Evolutionary conservation across 2,113 vertebrate species (phyloP), one percentile per base, ranked within the genome.

Genomic region (Vanacampus margaritifer): DNA sequence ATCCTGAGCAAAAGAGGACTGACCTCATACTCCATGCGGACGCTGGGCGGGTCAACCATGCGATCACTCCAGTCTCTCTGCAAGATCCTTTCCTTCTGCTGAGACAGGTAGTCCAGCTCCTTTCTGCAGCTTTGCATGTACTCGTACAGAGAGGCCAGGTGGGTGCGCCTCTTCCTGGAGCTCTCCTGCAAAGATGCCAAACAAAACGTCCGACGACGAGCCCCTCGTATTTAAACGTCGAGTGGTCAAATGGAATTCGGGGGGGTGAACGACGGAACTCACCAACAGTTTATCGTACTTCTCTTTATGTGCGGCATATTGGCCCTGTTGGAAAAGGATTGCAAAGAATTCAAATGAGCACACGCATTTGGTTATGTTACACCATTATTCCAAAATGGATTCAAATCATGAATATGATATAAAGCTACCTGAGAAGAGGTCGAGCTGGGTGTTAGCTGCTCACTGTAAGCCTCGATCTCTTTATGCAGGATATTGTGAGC

Each of bases 31-130:
- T 95, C 92, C 24, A 85, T 90, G 26, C 94, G 92, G 65, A 95
- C 65, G 0, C 91, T 88, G 0, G 74, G 68, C 0, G 91, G 84
- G 6, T 98, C 94, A 0, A 58, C 45, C 91, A 96, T 94, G 57
- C 89, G 92, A 75, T 99, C 97, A 3, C 95, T 98, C 95, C 96
- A 99, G 91, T 99, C 95, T 76, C 93, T 93, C 78, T 91, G 90
- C 67, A 94, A 83, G 80, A 97, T 94, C 84, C 73, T 89, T 16
- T 90, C 93, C 91, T 98, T 93, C 85, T 94, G 94, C 0, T 93
- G 90, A 0, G 86, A 92, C 89, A 98, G 92, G 84, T 91, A 92
- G 14, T 79, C 57, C 85, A 97, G 88, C 91, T 98, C 94, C 83
- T 94, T 95, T 3, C 83, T 93, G 90, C 95, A 98, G 86, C 87